Evolutionary conservation across 1,140 invertebrate species (phyloP), one percentile per base, ranked within the genome.

Genomic region (Drosophila auraria): DNA sequence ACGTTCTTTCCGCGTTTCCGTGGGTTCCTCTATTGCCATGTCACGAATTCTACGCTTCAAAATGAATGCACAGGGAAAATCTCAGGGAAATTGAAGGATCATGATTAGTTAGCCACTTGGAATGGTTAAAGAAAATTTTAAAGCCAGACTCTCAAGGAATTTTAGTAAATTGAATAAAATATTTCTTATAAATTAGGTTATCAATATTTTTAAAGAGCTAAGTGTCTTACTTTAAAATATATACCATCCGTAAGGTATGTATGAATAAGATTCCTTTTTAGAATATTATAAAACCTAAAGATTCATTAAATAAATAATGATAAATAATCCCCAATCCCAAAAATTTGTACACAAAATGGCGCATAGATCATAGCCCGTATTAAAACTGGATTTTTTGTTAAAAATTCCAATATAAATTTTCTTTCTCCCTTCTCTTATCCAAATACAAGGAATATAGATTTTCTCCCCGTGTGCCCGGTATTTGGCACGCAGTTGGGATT

Each of bases 401-500:
- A 15, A 17, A 56, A 38, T 38, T 38, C 7, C 4, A 38, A 14
- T 2, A 54, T 1, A 2, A 5, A 0, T 9, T 2, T 9, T 0
- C 6, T 1, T 14, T 36, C 0, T 27, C 6, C 11, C 23, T 23
- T 38, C 27, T 0, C 11, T 30, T 11, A 42, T n/a, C 14, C 23
- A 44, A 0, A 30, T 30, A 1, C n/a, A n/a, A n/a, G 30, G 12
- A 12, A n/a, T 23, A 14, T 23, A 33, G 4, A 23, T 40, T 71
- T 71, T 71, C 38, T 71, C 14, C 9, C 30, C 2, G 40, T 87
- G 62, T 51, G 27, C 17, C 71, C 71, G 62, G 51, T 89, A 56
- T 78, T 84, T 74, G 73, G 73, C 65, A 81, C 84, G 82, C 86
- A 82, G 53, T 90, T 76, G 38, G 89, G 87, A 91, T 91, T 91